These are phyloP conservation scores for Agelaius phoeniceus DNA, from an alignment of 2,113 vertebrate species.

Conservation along the genomic window DNA sequence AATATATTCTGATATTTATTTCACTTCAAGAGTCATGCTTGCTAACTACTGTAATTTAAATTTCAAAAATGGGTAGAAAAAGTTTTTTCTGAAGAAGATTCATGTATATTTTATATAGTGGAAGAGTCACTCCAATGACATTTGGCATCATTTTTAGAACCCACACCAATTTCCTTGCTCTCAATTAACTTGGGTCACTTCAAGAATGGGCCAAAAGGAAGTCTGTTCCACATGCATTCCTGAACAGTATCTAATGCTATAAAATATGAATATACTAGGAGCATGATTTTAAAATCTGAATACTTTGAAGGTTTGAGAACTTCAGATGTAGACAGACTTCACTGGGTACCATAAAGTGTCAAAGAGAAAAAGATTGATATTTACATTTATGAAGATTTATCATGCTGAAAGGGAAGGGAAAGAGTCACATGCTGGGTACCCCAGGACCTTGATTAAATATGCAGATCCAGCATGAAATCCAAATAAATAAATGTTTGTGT, in stretches of 20 bases:
- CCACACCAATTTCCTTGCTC: background rate
- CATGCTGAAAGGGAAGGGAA: background rate
- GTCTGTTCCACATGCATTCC: background rate
- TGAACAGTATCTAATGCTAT: background rate
- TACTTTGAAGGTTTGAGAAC: background rate
- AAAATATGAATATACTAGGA: background rate
- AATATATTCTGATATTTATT: background rate
- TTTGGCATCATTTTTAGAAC: background rate
- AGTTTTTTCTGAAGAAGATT: background rate
- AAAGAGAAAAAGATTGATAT: background rate
- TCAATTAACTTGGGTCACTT: background rate
- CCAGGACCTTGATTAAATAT: background rate
- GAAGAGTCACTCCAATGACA: background rate
- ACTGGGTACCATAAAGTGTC: accelerated
- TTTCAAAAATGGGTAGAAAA: background rate
- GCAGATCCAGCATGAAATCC: background rate
- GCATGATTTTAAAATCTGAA: background rate
- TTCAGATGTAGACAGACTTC: background rate
- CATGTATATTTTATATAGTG: background rate
- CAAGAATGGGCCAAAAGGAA: background rate
- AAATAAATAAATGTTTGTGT: background rate
- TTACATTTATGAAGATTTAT: background rate
- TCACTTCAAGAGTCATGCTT: background rate
- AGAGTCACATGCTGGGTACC: background rate
- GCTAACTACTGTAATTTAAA: background rate